Conservation (phyloP, 2,888 invertebrate species). For the Rhyacophila evoluta region DNA sequence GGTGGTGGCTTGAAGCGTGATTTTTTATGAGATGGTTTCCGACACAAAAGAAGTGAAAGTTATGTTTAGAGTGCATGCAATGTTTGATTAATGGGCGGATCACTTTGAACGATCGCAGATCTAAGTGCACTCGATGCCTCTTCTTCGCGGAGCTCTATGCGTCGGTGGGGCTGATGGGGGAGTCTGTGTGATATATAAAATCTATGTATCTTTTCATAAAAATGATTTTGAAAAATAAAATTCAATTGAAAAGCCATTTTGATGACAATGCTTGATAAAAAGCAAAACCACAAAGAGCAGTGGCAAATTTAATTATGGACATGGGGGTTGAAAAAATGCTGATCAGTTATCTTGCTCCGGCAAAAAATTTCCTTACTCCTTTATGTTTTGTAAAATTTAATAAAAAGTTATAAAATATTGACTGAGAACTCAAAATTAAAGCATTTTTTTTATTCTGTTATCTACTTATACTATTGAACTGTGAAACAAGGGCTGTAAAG, state of each 20-base stretch:
- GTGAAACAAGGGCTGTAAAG: too few relatives aligned
- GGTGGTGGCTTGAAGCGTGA: conserved; percentile 44
- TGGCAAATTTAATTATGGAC: too few relatives aligned
- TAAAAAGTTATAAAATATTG: too few relatives aligned
- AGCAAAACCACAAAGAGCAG: too few relatives aligned
- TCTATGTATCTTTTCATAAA: neutral
- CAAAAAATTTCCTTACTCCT: too few relatives aligned
- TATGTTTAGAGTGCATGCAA: conserved; percentile 45
- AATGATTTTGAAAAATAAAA: neutral
- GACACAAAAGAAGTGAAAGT: conserved; percentile 27
- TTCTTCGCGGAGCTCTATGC: conserved; percentile 40
- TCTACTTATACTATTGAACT: too few relatives aligned
- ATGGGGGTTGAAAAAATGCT: too few relatives aligned
- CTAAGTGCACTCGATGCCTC: conserved; percentile 36
- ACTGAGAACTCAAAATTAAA: too few relatives aligned
- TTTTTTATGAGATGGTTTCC: conserved; percentile 39
- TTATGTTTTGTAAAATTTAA: too few relatives aligned
- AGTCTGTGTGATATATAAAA: conserved; percentile 45
- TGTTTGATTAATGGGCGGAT: conserved; percentile 16
- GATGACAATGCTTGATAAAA: neutral
- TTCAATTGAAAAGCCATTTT: neutral
- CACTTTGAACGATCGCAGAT: conserved; percentile 20
- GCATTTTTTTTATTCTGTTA: too few relatives aligned
- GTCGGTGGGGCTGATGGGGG: conserved; percentile 44
- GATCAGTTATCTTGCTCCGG: too few relatives aligned